Percentiles rank a stretch among this genome's conserved stretches.
These are phyloP conservation scores for Lutjanus argentimaculatus DNA, from an alignment of 2,797 vertebrate genomes.

Conservation along the genomic window DNA sequence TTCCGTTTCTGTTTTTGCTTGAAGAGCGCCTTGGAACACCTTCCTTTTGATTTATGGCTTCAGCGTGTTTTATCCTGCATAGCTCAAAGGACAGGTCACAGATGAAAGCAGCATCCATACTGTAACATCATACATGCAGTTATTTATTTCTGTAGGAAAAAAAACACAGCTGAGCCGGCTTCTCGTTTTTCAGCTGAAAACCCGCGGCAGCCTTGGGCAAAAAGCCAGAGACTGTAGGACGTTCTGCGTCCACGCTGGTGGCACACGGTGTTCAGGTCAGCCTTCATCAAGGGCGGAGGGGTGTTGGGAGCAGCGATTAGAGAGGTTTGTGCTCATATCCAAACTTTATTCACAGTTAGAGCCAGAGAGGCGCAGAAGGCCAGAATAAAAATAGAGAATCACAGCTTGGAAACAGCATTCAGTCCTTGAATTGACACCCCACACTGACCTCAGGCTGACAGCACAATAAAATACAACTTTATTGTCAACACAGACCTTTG, in stretches of 20 bases:
- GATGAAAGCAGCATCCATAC: slow-evolving; percentile 42
- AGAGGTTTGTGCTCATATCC: background rate
- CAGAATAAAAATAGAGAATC: background rate
- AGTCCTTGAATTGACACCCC: background rate
- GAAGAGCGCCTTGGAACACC: background rate
- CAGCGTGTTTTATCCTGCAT: slow-evolving; percentile 24
- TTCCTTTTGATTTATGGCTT: slow-evolving; percentile 54
- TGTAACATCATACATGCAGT: slow-evolving; percentile 40
- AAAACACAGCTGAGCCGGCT: slow-evolving; percentile 21
- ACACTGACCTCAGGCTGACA: background rate
- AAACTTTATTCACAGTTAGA: background rate
- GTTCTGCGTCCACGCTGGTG: background rate
- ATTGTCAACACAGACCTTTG: background rate
- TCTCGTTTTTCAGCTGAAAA: slow-evolving; percentile 45
- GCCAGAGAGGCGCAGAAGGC: background rate
- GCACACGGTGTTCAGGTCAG: slow-evolving; percentile 39
- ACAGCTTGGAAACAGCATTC: background rate
- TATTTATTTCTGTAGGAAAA: slow-evolving; percentile 48
- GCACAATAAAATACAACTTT: background rate
- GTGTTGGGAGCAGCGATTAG: background rate
- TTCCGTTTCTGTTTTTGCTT: slow-evolving; percentile 12
- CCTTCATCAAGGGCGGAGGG: slow-evolving; percentile 27
- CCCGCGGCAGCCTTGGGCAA: background rate
- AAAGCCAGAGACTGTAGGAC: slow-evolving; percentile 13
- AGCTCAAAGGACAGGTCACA: slow-evolving; percentile 54